phyloP scores from a whole-genome alignment of 2,113 vertebrate species.

The Nannospalax galili region DNA sequence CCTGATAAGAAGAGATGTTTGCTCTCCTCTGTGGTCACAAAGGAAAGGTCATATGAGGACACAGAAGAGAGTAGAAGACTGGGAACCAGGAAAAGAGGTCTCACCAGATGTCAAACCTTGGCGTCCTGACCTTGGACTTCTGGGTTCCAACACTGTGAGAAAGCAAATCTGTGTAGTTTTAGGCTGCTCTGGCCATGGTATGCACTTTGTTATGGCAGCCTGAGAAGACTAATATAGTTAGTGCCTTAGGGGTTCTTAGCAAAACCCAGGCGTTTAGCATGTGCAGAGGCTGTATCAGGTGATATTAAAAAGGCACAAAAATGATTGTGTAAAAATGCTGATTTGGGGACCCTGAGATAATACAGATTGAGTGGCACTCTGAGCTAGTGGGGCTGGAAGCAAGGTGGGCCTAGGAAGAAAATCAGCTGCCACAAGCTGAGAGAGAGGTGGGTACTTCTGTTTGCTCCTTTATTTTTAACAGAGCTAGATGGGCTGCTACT shows the following conservation, averaged over 20 bases:
- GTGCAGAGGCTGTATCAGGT: neutral
- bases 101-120: neutral
- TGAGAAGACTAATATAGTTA: neutral
- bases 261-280: neutral
- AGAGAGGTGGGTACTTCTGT: neutral
- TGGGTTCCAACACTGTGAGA: neutral
- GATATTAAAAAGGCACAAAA: conserved; percentile 16
- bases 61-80: neutral
- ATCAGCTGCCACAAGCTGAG: neutral
- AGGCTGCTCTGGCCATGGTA: neutral
- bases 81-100: neutral
- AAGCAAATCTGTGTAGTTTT: neutral
- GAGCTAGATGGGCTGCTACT: neutral
- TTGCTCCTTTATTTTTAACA: conserved; percentile 17
- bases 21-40: neutral
- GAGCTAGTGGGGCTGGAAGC: neutral
- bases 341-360: neutral
- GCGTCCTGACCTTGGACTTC: neutral
- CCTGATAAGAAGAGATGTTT: neutral
- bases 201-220: neutral
- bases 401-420: neutral
- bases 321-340: neutral
- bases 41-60: neutral
- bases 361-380: neutral
- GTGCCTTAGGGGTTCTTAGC: conserved; percentile 16